Conservation (phyloP, 2,113 vertebrate species). For the Capreolus pygargus region DNA sequence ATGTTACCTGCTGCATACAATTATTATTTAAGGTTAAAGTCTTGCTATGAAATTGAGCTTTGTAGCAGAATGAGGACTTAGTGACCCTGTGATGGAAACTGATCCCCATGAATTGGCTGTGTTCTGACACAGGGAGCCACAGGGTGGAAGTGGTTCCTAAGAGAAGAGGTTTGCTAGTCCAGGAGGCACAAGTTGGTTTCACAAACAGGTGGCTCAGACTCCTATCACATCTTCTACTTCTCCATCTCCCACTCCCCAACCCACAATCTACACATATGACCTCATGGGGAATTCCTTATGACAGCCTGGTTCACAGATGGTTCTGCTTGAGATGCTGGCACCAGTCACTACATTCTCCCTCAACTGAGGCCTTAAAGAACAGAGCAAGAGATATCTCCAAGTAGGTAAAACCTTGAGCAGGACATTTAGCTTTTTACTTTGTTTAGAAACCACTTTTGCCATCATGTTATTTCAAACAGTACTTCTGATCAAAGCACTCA, state of each 20-base stretch:
- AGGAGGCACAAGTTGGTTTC: neutral
- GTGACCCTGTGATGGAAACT: neutral
- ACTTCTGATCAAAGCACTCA: neutral
- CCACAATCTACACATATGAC: neutral
- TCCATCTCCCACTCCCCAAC: neutral
- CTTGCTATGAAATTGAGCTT: neutral
- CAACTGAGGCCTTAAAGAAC: neutral
- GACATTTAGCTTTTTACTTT: neutral
- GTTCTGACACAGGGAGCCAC: neutral
- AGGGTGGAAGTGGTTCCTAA: neutral
- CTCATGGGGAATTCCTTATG: neutral
- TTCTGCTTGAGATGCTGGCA: neutral
- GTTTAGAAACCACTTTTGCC: neutral
- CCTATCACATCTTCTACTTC: neutral
- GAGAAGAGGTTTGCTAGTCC: neutral
- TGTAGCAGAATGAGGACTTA: neutral
- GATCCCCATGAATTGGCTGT: neutral
- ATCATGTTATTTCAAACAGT: neutral
- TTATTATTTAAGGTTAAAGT: neutral
- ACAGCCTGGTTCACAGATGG: neutral
- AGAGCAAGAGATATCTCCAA: neutral
- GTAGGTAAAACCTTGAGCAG: neutral
- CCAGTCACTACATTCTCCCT: neutral
- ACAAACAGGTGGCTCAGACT: neutral
- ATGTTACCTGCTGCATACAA: neutral